Conservation (phyloP, 2,113 vertebrate species). For the Cariama cristata region DNA sequence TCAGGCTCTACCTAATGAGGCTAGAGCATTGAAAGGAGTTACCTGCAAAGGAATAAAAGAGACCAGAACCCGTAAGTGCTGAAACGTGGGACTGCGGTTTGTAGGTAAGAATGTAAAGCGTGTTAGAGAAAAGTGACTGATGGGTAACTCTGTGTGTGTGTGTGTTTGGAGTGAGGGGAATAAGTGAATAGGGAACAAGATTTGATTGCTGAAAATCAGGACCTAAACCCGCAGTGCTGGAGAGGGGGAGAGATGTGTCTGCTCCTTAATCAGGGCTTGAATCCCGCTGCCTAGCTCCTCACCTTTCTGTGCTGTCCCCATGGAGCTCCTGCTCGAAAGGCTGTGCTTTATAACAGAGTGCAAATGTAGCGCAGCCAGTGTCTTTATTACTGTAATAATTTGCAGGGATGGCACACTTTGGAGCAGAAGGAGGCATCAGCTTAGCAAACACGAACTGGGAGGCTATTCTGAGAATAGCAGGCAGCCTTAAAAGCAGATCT, state of each 20-base stretch:
- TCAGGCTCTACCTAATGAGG: conserved; percentile 39
- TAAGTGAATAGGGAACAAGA: conserved; percentile 17
- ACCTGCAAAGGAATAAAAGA: conserved; percentile 25
- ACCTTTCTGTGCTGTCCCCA: conserved; percentile 22
- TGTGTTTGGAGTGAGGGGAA: conserved; percentile 38
- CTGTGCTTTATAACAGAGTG: conserved; percentile 40
- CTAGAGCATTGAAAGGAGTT: conserved; percentile 10
- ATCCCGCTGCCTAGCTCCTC: conserved; percentile 33
- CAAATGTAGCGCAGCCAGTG: conserved; percentile 49
- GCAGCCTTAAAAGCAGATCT: conserved; percentile 20
- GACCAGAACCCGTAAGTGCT: conserved; percentile 7
- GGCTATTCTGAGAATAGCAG: conserved; percentile 48
- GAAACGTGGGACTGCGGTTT: background rate
- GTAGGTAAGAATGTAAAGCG: conserved; percentile 23
- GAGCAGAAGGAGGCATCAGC: conserved; percentile 55
- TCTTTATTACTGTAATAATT: conserved; percentile 60
- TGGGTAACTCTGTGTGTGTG: background rate
- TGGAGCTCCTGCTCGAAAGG: background rate
- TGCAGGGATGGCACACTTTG: conserved; percentile 59
- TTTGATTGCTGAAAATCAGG: conserved; percentile 47
- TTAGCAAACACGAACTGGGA: conserved; percentile 50
- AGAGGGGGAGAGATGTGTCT: background rate
- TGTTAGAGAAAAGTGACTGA: background rate
- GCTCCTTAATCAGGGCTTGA: conserved; percentile 48
- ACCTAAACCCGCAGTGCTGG: background rate